These are phyloP conservation scores for Apostichopus japonicus DNA, from an alignment of 35 echinoderm and acorn worm species.

Conservation along the genomic window DNA sequence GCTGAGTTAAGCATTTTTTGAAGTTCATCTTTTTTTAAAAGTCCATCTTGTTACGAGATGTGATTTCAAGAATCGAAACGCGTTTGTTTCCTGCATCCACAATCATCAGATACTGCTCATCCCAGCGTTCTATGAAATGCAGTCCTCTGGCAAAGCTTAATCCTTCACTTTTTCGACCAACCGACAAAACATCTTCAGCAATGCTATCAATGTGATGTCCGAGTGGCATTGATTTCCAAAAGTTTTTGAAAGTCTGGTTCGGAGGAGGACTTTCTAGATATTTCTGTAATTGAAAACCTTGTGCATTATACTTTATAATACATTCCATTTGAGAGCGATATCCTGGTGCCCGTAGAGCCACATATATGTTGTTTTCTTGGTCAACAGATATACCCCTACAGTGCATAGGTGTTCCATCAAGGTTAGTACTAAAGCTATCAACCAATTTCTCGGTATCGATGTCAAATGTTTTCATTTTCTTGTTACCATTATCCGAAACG, in stretches of 20 bases:
- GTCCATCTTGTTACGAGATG: background rate
- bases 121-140: background rate
- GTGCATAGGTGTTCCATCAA: background rate
- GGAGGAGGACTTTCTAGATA: constrained; percentile 30
- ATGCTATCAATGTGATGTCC: constrained; percentile 11
- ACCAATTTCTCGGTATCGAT: background rate
- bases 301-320: constrained; percentile 8
- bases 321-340: constrained; percentile 34
- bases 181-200: constrained; percentile 12
- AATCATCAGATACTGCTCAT: background rate
- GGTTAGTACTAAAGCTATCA: background rate
- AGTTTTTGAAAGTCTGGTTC: background rate
- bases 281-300: background rate
- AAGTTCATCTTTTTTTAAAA: too few relatives aligned
- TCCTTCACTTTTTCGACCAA: background rate
- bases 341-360: background rate
- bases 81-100: constrained; percentile 16
- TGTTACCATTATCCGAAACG: background rate
- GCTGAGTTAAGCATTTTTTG: too few relatives aligned
- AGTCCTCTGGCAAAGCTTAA: background rate
- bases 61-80: background rate
- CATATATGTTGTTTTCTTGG: background rate
- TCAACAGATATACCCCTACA: background rate
- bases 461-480: constrained; percentile 1
- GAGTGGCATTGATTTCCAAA: background rate